Evolutionary conservation across 1,140 invertebrate species (phyloP).

Genomic region (Drosophila melanogaster): DNA sequence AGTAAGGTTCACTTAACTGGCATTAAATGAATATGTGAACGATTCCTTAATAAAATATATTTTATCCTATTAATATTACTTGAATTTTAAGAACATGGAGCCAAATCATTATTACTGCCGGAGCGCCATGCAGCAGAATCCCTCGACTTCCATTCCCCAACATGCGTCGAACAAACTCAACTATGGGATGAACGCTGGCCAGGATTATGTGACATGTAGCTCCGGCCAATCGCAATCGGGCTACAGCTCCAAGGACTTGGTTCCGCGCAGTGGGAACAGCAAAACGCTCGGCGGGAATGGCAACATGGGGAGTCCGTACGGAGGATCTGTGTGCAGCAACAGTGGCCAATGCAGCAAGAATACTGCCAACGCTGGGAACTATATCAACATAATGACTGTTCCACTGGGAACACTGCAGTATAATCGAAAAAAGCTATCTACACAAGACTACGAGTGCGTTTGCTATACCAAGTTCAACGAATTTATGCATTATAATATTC

Average conservation of each 20-base stretch:
- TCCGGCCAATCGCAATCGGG: conserved; percentile 50
- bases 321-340: conserved; percentile 51
- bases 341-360: conserved; percentile 60
- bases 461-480: background rate
- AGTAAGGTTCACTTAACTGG: background rate
- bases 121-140: conserved; percentile 55
- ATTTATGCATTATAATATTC: background rate
- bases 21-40: too few species aligned
- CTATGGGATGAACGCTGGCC: conserved; percentile 48
- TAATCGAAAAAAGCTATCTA: conserved; percentile 76
- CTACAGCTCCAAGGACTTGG: conserved; percentile 49
- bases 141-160: conserved; percentile 55
- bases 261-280: conserved; percentile 47
- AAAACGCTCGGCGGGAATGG: conserved; percentile 46
- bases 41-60: background rate
- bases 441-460: conserved; percentile 83
- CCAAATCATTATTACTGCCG: conserved; percentile 78
- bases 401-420: conserved; percentile 79
- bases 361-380: conserved; percentile 64
- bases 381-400: conserved; percentile 81
- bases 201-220: conserved; percentile 61
- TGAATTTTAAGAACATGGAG: conserved; percentile 61
- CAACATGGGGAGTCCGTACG: conserved; percentile 44
- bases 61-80: background rate
- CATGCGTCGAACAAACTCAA: conserved; percentile 57